Base-by-base conservation (phyloP, 2,113 vertebrate species). In the Garra rufa region DNA sequence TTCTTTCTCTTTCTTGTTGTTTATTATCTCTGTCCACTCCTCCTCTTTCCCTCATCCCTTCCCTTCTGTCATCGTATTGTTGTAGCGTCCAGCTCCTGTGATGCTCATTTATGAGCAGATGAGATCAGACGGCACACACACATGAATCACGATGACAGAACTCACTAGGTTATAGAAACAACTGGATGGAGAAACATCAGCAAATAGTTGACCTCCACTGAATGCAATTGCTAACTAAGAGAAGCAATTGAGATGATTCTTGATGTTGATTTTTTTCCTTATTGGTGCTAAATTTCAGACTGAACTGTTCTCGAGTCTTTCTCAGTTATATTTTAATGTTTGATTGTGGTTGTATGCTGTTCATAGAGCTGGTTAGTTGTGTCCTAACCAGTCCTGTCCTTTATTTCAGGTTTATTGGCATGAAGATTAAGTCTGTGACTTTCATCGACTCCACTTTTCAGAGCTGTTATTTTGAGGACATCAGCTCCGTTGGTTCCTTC, bases 401-500 rank as follows among this genome's bases (percentile, higher is more conserved):
- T 59, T 84, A 34, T 50, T 89, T 43, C 94, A 99, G 98, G 88
- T 99, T 99, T 86, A 85, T 95, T 81, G 94, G 91, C 81, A 98
- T 99, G 96, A 99, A 98, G 91, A 95, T 99, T 89, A 99, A 95
- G 91, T 96, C 97, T 0, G 96, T 99, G 88, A 98, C 94, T 24
- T 99, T 99, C 88, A 94, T 97, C 88, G 95, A 99, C 89, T 97
- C 96, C 0, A 93, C 96, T 63, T 99, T 99, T 93, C 96, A 96
- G 85, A 94, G 95, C 87, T 99, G 98, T 89, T 91, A 93, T 89
- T 99, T 99, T 91, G 96, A 99, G 52, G 96, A 98, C 38, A 95
- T 99, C 52, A 97, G 96, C 46, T 98, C 98, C 0, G 85, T 98
- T 88, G 97, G 97, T 38, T 97, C 97, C 34, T 96, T 93, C 91